phyloP scores from a whole-genome alignment of 1,140 invertebrate species.

The Drosophila mojavensis region DNA sequence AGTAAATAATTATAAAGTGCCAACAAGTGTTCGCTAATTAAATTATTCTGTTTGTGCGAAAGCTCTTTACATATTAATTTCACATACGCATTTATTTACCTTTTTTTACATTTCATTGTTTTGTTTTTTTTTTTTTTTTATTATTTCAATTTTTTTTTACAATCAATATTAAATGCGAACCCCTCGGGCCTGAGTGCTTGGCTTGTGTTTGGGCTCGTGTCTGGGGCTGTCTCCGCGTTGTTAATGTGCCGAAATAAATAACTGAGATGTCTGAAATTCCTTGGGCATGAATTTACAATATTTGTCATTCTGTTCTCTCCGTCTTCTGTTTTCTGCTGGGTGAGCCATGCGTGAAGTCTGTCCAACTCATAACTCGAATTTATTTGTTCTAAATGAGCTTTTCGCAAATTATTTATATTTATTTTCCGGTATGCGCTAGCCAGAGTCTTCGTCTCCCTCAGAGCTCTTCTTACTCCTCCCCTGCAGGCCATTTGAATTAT shows the following conservation, averaged over 20 bases:
- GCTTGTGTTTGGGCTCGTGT: constrained; percentile 28
- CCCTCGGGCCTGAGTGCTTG: constrained; percentile 25
- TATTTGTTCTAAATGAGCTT: constrained; percentile 74
- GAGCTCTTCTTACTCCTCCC: not conserved
- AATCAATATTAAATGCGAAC: constrained; percentile 67
- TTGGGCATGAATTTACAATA: constrained; percentile 48
- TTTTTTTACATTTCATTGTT: not conserved
- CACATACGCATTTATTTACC: constrained; percentile 42
- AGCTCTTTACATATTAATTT: constrained; percentile 51
- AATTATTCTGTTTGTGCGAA: constrained; percentile 74
- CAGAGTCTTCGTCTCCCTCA: constrained; percentile 11
- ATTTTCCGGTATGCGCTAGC: constrained; percentile 57
- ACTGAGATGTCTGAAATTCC: constrained; percentile 73
- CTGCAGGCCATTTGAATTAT: constrained; percentile 53
- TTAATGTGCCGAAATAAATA: constrained; percentile 80
- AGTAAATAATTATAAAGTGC: constrained; percentile 74
- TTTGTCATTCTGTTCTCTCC: constrained; percentile 21
- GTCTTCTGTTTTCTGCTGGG: not conserved
- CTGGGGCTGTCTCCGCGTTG: constrained; percentile 47
- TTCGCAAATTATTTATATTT: constrained; percentile 38
- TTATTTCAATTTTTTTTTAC: constrained; percentile 75
- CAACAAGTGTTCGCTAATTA: constrained; percentile 74
- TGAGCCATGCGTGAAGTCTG: constrained; percentile 17
- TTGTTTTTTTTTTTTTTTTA: too few relatives aligned
- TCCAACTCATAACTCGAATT: constrained; percentile 37